Percentiles rank a stretch among this genome's conserved stretches.
Conservation (phyloP, 2,888 invertebrate genomes). For the Lottia gigantea region DNA sequence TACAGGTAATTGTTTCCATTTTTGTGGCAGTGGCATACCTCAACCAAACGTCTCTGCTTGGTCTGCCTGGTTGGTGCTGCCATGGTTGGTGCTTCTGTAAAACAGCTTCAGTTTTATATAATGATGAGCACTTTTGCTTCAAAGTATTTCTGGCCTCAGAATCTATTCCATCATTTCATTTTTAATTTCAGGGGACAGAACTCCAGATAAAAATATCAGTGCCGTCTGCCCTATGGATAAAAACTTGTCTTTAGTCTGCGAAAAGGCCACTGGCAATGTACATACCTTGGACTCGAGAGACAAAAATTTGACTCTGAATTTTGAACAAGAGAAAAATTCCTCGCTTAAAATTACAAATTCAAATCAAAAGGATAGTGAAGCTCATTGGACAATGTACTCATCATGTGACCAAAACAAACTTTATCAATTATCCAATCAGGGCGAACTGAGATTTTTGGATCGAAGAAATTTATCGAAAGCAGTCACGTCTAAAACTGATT, state of each 20-base stretch:
- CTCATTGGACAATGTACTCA: not conserved
- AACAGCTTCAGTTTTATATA: no score
- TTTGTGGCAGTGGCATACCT: no score
- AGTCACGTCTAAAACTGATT: not conserved
- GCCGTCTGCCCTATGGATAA: no score
- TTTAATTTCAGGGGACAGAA: no score
- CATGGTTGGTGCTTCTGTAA: no score
- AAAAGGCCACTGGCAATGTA: not conserved
- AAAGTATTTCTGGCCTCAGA: no score
- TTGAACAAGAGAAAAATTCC: not conserved
- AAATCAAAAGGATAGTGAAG: not conserved
- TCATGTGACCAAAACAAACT: not conserved
- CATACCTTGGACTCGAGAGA: not conserved
- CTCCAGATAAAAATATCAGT: no score
- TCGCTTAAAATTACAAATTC: not conserved
- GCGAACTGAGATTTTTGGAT: not conserved
- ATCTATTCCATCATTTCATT: no score
- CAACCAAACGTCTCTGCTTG: no score
- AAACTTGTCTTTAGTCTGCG: not conserved
- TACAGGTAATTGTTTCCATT: conserved; percentile 18
- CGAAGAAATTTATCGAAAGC: not conserved
- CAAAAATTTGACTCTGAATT: not conserved
- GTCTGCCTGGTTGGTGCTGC: no score
- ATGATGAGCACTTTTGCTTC: no score
- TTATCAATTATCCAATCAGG: conserved; percentile 3